These are phyloP conservation scores for Cheumatopsyche charites DNA, from an alignment of 1,140 invertebrate species.

Conservation along the genomic window DNA sequence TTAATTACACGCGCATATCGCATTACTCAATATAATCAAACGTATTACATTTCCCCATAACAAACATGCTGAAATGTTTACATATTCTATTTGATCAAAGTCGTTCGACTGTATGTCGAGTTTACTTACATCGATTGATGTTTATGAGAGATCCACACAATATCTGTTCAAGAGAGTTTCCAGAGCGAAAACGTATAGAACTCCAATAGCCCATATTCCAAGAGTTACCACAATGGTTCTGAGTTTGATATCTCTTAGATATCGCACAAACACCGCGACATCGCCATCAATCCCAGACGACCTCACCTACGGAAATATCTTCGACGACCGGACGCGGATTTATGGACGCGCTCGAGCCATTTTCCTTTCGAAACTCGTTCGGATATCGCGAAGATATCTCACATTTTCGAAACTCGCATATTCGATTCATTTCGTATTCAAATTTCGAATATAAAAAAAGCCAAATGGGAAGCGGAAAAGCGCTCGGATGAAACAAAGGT, in stretches of 20 bases:
- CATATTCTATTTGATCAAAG: not conserved
- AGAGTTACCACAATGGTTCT: slow-evolving; percentile 16
- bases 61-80: no score
- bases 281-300: not conserved
- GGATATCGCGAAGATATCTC: no score
- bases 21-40: no score
- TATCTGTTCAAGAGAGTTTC: no score
- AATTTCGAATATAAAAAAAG: no score
- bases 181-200: not conserved
- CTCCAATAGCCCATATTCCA: slow-evolving; percentile 1
- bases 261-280: slow-evolving; percentile 19
- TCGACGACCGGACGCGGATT: not conserved
- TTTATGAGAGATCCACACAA: not conserved
- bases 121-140: not conserved
- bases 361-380: no score
- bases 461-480: no score
- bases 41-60: no score
- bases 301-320: slow-evolving; percentile 1
- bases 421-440: no score
- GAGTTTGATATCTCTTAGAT: not conserved
- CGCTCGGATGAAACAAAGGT: no score
- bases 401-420: no score
- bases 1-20: no score
- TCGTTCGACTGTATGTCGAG: not conserved
- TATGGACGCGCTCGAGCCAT: slow-evolving; percentile 2